phyloP scores from a whole-genome alignment of 2,113 vertebrate species.

The Vimba vimba region DNA sequence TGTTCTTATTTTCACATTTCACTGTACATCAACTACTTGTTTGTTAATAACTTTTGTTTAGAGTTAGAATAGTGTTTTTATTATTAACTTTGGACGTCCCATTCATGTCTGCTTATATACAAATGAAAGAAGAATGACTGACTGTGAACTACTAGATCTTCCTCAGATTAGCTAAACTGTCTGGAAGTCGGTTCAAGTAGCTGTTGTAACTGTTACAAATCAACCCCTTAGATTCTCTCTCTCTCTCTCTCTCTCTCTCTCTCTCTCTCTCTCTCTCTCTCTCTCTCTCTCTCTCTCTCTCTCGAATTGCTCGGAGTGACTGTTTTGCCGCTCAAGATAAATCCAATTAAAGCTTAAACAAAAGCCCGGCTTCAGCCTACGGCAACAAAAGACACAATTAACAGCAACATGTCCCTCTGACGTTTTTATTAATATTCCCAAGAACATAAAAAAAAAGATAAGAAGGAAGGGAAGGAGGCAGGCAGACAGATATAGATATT shows the following conservation, averaged over 20 bases:
- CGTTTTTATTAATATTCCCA: background rate
- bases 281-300: background rate
- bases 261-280: background rate
- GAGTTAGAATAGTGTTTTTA: background rate
- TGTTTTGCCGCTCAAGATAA: conserved; percentile 31
- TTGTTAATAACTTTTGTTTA: background rate
- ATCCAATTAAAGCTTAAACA: conserved; percentile 44
- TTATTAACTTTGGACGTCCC: background rate
- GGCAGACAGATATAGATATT: too few species aligned
- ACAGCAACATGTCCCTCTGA: conserved; percentile 4
- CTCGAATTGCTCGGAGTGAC: background rate
- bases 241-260: conserved; percentile 21
- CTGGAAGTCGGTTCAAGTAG: conserved; percentile 4
- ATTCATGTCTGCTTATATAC: background rate
- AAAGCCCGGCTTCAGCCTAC: conserved; percentile 27
- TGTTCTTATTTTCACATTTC: background rate
- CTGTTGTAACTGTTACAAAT: too few species aligned
- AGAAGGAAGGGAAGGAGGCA: background rate
- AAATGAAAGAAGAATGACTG: background rate
- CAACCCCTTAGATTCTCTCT: background rate
- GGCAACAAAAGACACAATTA: conserved; percentile 48
- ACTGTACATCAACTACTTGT: background rate
- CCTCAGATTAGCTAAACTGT: background rate
- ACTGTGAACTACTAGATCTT: background rate
- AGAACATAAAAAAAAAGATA: background rate